A percentile compares a stretch with the other conserved stretches of the same genome.
Evolutionary conservation across 2,797 vertebrate species (phyloP).

Genomic region (Hyperoplus immaculatus): DNA sequence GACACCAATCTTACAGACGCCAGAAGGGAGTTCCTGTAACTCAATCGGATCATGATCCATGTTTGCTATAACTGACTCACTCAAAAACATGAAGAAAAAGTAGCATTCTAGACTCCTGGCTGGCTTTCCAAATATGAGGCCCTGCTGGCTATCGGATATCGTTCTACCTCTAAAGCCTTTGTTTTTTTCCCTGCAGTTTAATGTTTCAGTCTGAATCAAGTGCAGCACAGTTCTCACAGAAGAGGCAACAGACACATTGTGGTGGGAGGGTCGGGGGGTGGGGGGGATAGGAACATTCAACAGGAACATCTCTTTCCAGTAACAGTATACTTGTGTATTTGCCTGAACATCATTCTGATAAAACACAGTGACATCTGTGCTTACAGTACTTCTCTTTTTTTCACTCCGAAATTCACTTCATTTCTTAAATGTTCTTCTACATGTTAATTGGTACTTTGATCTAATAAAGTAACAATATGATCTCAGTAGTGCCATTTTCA

Average conservation of each 20-base stretch:
- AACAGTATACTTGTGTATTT: neutral
- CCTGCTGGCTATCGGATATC: conserved; percentile 9
- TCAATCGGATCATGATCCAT: neutral
- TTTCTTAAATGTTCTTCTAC: neutral
- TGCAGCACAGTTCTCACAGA: neutral
- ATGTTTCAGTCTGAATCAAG: conserved; percentile 10
- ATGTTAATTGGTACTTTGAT: neutral
- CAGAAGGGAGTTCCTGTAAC: conserved; percentile 17
- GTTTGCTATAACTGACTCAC: neutral
- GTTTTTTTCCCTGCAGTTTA: neutral
- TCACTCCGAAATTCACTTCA: neutral
- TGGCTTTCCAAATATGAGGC: neutral
- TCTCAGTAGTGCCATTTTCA: neutral
- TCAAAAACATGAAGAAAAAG: neutral
- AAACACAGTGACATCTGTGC: neutral
- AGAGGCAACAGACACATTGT: neutral
- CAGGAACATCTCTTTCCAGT: neutral
- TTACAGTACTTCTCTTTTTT: too few species aligned
- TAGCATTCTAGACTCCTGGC: neutral
- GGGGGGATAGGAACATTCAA: too few species aligned
- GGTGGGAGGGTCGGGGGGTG: too few species aligned
- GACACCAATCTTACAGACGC: neutral
- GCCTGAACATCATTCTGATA: neutral
- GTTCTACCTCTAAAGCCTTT: neutral
- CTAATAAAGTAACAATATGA: neutral